Conservation (phyloP, 2,888 invertebrate genomes). For the Drosophila paucipuncta region DNA sequence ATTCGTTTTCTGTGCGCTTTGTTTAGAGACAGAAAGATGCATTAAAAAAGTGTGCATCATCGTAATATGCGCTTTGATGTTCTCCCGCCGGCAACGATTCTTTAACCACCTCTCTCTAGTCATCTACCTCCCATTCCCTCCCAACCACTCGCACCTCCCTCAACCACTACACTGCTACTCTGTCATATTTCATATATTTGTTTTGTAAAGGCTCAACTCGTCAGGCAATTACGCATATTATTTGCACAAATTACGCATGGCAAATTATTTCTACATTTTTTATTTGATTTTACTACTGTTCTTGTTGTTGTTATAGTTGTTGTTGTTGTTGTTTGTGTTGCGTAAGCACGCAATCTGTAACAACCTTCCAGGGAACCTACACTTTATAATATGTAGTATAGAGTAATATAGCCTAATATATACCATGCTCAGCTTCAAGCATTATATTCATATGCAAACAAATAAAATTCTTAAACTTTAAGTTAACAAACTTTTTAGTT, state of each 20-base stretch:
- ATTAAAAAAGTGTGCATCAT: slow-evolving; percentile 33
- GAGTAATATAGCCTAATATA: background rate
- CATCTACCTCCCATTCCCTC: background rate
- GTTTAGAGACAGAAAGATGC: slow-evolving; percentile 43
- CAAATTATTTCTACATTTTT: slow-evolving; percentile 68
- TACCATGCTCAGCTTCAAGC: slow-evolving; percentile 24
- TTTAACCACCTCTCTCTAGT: slow-evolving; percentile 14
- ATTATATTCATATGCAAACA: too few species aligned
- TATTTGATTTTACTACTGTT: slow-evolving; percentile 46
- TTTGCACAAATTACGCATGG: slow-evolving; percentile 81
- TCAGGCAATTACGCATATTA: slow-evolving; percentile 74
- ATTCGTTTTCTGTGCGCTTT: slow-evolving; percentile 44
- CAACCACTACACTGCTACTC: background rate
- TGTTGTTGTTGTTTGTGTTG: slow-evolving; percentile 34
- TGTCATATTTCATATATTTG: slow-evolving; percentile 9
- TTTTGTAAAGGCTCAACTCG: slow-evolving; percentile 37
- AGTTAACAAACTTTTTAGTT: background rate
- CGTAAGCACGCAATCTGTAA: slow-evolving; percentile 61
- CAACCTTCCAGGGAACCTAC: background rate
- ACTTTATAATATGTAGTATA: background rate
- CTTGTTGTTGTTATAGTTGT: background rate
- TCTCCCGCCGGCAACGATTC: slow-evolving; percentile 43
- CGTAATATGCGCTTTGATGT: slow-evolving; percentile 69
- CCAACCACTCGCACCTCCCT: background rate
- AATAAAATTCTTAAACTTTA: background rate